A percentile compares a stretch with the other conserved stretches of the same genome.
Conservation (phyloP, 2,797 vertebrate genomes). For the Rhynchotus rufescens region DNA sequence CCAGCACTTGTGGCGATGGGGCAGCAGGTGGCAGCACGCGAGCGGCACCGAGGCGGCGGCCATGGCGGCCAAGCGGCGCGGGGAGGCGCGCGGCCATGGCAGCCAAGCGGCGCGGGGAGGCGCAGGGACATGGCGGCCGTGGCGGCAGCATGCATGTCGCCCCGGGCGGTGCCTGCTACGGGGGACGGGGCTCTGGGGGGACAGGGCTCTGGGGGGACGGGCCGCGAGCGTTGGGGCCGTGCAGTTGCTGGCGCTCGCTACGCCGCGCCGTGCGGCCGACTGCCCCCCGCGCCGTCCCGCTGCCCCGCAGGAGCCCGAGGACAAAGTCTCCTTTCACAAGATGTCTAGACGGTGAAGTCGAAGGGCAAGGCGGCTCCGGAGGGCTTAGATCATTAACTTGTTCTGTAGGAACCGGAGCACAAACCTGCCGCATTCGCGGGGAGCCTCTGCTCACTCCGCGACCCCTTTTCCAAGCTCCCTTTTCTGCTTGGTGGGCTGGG, state of each 20-base stretch:
- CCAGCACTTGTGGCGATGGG: neutral
- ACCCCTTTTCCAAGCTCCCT: neutral
- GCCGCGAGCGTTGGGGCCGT: too few relatives aligned
- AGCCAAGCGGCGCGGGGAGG: too few relatives aligned
- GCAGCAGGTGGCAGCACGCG: constrained; percentile 61
- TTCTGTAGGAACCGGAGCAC: neutral
- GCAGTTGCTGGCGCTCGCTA: neutral
- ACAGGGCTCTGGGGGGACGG: too few relatives aligned
- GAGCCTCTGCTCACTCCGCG: neutral
- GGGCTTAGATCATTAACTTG: constrained; percentile 55
- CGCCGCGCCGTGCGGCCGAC: neutral
- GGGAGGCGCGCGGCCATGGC: too few relatives aligned
- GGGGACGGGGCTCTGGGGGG: too few relatives aligned
- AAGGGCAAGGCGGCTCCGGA: constrained; percentile 1
- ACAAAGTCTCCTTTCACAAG: constrained; percentile 23
- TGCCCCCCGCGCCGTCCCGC: neutral
- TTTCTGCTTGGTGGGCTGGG: too few relatives aligned
- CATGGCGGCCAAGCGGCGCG: too few relatives aligned
- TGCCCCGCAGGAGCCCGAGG: neutral
- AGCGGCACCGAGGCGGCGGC: neutral
- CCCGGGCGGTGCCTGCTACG: too few relatives aligned
- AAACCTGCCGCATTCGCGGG: neutral
- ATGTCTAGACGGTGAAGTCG: constrained; percentile 24
- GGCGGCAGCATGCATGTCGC: too few relatives aligned
- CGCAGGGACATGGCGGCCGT: too few relatives aligned